These are phyloP conservation scores for Anneissia japonica DNA, from an alignment of 35 echinoderm and acorn worm genomes.

Conservation along the genomic window DNA sequence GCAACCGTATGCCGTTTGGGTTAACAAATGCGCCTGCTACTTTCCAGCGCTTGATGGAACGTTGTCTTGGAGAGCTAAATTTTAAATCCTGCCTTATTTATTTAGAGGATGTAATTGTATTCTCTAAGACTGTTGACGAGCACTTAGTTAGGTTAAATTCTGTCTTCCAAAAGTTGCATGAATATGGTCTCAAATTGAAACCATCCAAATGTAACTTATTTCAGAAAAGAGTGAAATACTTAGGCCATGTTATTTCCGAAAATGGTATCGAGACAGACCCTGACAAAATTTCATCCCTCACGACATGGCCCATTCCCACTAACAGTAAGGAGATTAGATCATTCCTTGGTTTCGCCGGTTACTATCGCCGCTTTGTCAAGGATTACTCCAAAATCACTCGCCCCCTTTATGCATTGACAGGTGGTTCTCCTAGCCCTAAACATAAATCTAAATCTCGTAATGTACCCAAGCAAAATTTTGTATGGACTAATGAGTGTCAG, in stretches of 20 bases:
- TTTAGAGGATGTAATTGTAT: constrained; percentile 55
- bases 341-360: constrained; percentile 40
- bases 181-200: constrained; percentile 32
- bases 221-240: constrained; percentile 24
- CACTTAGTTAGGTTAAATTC: constrained; percentile 34
- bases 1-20: constrained; percentile 39
- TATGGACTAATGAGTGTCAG: constrained; percentile 44
- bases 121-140: constrained; percentile 39
- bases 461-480: not conserved
- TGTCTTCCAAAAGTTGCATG: constrained; percentile 15
- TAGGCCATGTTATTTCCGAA: constrained; percentile 31
- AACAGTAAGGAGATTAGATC: constrained; percentile 18
- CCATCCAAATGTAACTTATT: constrained; percentile 42
- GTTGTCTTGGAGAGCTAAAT: constrained; percentile 43
- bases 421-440: not conserved
- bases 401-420: constrained; percentile 1
- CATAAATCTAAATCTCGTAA: not conserved
- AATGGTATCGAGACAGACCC: not conserved
- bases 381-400: constrained; percentile 46
- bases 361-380: constrained; percentile 38
- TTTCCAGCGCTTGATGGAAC: constrained; percentile 46
- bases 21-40: constrained; percentile 40
- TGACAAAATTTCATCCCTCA: not conserved
- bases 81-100: constrained; percentile 33
- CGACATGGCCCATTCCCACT: not conserved